A percentile compares a stretch with the other conserved stretches of the same genome.
These are phyloP conservation scores for Chrysopilus asiliformis DNA, from an alignment of 2,888 invertebrate species.

Conservation along the genomic window DNA sequence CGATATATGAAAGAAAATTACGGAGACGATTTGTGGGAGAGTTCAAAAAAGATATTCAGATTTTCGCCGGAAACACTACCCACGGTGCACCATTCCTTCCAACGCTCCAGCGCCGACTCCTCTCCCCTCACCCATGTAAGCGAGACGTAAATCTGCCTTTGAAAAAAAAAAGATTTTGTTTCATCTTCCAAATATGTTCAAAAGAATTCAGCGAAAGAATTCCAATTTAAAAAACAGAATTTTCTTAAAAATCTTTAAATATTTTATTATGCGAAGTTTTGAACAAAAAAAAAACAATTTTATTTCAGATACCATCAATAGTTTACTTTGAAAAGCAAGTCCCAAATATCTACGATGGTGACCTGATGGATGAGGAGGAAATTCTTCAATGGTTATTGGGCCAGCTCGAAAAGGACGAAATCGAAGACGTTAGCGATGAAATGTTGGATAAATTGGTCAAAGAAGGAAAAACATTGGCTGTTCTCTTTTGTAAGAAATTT, in stretches of 20 bases:
- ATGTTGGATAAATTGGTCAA: slow-evolving; percentile 82
- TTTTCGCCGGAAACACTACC: too few species aligned
- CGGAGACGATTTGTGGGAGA: too few species aligned
- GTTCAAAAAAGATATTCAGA: too few species aligned
- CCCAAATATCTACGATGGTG: slow-evolving; percentile 85
- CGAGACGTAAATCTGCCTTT: background rate
- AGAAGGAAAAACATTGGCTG: slow-evolving; percentile 78
- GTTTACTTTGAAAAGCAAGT: slow-evolving; percentile 90
- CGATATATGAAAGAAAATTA: too few species aligned
- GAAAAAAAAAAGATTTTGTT: background rate
- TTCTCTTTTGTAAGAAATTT: slow-evolving; percentile 64
- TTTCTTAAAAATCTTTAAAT: background rate
- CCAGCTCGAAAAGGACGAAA: slow-evolving; percentile 83
- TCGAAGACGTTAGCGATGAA: slow-evolving; percentile 89
- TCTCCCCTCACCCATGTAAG: background rate
- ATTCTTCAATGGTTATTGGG: slow-evolving; percentile 77
- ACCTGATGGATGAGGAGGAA: slow-evolving; percentile 77
- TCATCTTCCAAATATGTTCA: background rate
- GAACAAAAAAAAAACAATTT: background rate
- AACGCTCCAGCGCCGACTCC: too few species aligned
- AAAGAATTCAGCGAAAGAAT: background rate
- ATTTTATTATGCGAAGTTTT: background rate
- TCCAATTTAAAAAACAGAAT: background rate
- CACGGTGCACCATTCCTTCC: too few species aligned
- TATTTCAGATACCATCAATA: slow-evolving; percentile 53